Conservation (phyloP, 92 coral and sea anemone genomes). For the Chrysogorgia sp. region DNA sequence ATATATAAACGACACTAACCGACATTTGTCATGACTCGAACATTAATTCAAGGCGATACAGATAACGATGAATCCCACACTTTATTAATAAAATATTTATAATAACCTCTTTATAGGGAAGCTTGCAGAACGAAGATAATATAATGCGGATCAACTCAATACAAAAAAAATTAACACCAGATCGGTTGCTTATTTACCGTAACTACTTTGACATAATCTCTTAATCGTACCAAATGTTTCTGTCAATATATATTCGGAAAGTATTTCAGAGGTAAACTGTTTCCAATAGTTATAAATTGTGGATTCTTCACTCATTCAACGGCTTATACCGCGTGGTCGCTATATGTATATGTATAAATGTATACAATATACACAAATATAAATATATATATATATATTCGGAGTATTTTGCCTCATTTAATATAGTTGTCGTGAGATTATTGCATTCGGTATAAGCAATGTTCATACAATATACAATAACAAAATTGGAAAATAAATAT, state of each 20-base stretch:
- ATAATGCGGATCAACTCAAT: background rate
- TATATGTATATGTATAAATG: background rate
- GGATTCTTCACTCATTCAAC: background rate
- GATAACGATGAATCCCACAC: background rate
- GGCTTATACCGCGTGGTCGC: background rate
- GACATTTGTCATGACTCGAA: too few species aligned
- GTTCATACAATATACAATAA: background rate
- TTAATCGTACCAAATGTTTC: background rate
- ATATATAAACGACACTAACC: too few species aligned
- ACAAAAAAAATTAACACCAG: background rate
- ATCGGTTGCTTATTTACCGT: background rate
- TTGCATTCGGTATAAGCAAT: background rate
- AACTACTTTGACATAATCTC: background rate
- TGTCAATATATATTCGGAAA: too few species aligned
- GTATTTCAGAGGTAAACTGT: background rate
- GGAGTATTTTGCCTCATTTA: background rate
- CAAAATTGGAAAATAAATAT: background rate
- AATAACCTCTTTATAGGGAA: background rate
- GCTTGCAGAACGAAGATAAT: background rate
- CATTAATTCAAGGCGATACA: slow-evolving; percentile 7
- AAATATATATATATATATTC: too few species aligned
- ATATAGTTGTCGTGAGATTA: background rate
- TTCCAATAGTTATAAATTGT: background rate
- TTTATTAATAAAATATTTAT: background rate
- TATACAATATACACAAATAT: too few species aligned